Evolutionary conservation across 2,113 vertebrate genomes (phyloP).

Genomic region (Protomyctophum bolini): DNA sequence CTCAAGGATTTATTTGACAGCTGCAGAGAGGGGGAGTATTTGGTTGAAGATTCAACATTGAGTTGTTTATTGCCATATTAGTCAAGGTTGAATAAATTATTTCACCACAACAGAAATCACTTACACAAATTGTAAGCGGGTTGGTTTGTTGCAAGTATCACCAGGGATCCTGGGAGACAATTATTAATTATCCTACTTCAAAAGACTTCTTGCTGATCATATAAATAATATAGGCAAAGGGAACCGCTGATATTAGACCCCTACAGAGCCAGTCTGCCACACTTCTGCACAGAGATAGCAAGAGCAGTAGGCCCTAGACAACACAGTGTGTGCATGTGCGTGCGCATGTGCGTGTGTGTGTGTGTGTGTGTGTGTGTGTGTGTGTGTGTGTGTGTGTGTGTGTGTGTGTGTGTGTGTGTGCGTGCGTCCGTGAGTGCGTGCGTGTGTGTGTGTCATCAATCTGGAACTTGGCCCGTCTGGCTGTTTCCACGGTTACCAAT

Average conservation of each 20-base stretch:
- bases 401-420: conserved; percentile 6
- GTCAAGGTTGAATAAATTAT: too few species aligned
- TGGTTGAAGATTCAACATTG: not conserved
- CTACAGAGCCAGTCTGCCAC: conserved; percentile 15
- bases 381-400: conserved; percentile 34
- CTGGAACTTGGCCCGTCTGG: conserved; percentile 37
- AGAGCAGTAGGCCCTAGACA: conserved; percentile 20
- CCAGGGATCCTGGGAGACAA: conserved; percentile 5
- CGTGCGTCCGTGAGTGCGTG: not conserved
- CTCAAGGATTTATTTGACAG: not conserved
- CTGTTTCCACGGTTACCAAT: conserved; percentile 69
- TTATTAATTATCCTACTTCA: conserved; percentile 37
- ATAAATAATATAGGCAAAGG: not conserved
- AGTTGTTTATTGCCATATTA: too few species aligned
- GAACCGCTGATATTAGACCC: conserved; percentile 24
- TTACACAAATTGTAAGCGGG: too few species aligned
- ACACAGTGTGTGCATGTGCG: conserved; percentile 41
- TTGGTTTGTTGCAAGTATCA: conserved; percentile 30
- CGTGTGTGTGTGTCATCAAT: conserved; percentile 48
- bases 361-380: not conserved
- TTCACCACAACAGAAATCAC: too few species aligned
- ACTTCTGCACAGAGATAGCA: conserved; percentile 14
- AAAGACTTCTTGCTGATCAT: conserved; percentile 14
- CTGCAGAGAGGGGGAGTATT: conserved; percentile 3
- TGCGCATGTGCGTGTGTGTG: conserved; percentile 36